phyloP scores from a whole-genome alignment of 2,797 vertebrate species.

The Arnoldichthys spilopterus region DNA sequence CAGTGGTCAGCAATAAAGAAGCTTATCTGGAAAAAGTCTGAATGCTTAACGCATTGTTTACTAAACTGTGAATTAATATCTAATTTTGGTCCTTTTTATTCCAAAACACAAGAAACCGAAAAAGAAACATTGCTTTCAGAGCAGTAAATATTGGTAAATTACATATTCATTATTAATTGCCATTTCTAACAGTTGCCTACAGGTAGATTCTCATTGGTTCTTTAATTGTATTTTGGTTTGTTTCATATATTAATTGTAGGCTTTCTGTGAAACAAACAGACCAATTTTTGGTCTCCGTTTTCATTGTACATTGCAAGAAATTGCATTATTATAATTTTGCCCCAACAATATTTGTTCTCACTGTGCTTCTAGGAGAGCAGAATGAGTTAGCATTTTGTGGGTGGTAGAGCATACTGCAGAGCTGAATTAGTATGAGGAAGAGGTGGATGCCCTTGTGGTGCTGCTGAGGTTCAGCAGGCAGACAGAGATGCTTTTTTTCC shows the following conservation, averaged over 20 bases:
- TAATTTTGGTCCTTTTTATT: background rate
- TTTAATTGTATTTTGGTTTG: background rate
- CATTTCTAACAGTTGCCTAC: background rate
- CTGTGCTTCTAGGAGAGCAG: background rate
- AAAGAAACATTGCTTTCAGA: background rate
- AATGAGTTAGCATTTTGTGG: slow-evolving; percentile 10
- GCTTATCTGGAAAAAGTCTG: too few relatives aligned
- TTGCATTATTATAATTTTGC: background rate
- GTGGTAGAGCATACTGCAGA: slow-evolving; percentile 8
- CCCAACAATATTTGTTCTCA: background rate
- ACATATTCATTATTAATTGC: background rate
- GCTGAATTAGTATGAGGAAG: slow-evolving; percentile 12
- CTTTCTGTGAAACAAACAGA: background rate
- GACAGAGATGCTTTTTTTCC: background rate
- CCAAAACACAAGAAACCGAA: background rate
- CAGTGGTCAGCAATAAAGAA: background rate
- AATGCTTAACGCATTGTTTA: background rate
- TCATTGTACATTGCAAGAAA: background rate
- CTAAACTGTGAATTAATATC: background rate
- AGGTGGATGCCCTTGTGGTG: slow-evolving; percentile 21
- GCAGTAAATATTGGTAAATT: background rate
- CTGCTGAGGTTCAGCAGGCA: background rate
- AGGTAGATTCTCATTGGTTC: background rate
- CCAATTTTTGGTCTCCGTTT: background rate
- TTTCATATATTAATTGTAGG: background rate